These are phyloP conservation scores for Patella pellucida DNA, from an alignment of 2,888 invertebrate species.

Conservation along the genomic window DNA sequence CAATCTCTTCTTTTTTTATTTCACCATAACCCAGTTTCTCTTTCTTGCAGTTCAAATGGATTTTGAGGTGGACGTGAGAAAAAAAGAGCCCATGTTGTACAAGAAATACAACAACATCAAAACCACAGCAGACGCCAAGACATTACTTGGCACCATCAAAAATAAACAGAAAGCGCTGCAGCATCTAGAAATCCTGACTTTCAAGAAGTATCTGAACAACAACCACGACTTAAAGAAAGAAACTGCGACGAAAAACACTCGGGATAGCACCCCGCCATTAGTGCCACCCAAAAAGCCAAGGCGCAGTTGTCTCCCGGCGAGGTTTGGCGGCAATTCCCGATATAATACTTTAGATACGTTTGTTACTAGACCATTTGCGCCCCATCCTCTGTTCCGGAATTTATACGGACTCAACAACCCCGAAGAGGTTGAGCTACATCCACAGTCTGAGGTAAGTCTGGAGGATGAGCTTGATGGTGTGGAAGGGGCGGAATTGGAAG, in stretches of 20 bases:
- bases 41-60: constrained; percentile 28
- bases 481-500: no score
- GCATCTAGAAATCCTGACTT: constrained; percentile 45
- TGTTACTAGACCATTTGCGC: no score
- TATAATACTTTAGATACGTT: no score
- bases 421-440: no score
- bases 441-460: no score
- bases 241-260: not conserved
- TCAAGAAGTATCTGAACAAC: constrained; percentile 22
- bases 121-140: constrained; percentile 37
- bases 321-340: not conserved
- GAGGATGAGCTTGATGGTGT: no score
- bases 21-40: not conserved
- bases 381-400: no score
- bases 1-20: not conserved
- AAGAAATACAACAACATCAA: constrained; percentile 44
- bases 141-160: constrained; percentile 33
- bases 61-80: constrained; percentile 35
- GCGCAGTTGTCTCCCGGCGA: not conserved
- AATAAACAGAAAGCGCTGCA: constrained; percentile 42
- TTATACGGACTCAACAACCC: no score
- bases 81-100: constrained; percentile 42
- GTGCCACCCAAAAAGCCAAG: not conserved
- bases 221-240: not conserved
- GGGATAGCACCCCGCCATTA: no score